These are phyloP conservation scores for Talpa occidentalis DNA, from an alignment of 2,113 vertebrate genomes.

Conservation along the genomic window DNA sequence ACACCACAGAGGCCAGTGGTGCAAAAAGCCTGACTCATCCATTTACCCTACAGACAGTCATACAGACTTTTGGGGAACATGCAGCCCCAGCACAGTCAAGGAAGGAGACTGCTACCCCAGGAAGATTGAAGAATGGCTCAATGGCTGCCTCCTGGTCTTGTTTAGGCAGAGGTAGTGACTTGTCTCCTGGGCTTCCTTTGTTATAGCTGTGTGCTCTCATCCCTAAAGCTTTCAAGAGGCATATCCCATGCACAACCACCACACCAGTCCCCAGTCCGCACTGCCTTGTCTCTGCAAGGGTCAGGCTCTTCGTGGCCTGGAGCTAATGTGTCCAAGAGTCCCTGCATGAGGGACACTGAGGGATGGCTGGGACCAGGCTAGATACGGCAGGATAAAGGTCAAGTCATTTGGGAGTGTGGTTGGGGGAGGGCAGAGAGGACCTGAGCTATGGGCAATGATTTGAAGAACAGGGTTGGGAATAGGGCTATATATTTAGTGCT, in stretches of 20 bases:
- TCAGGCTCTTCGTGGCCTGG: not conserved
- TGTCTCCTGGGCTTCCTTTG: not conserved
- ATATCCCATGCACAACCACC: not conserved
- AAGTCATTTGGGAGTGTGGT: not conserved
- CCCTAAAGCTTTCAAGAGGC: not conserved
- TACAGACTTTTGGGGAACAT: too few relatives aligned
- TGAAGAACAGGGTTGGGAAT: not conserved
- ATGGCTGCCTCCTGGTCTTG: not conserved
- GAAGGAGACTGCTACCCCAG: not conserved
- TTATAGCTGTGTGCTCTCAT: not conserved
- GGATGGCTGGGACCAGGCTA: not conserved
- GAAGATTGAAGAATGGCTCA: not conserved
- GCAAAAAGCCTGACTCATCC: too few relatives aligned
- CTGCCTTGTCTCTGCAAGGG: conserved; percentile 2
- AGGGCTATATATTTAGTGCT: not conserved
- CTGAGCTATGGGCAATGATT: not conserved
- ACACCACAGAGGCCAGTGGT: too few relatives aligned
- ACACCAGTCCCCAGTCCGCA: not conserved
- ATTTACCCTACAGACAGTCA: not conserved
- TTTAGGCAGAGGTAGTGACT: not conserved
- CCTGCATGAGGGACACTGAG: not conserved
- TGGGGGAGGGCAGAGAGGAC: conserved; percentile 10
- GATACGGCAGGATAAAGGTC: not conserved
- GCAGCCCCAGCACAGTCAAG: not conserved
- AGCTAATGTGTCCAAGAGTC: not conserved